Evolutionary conservation across 2,113 vertebrate species (phyloP), one percentile per base, ranked within the genome.

Genomic region (Notarius lentiginosus): DNA sequence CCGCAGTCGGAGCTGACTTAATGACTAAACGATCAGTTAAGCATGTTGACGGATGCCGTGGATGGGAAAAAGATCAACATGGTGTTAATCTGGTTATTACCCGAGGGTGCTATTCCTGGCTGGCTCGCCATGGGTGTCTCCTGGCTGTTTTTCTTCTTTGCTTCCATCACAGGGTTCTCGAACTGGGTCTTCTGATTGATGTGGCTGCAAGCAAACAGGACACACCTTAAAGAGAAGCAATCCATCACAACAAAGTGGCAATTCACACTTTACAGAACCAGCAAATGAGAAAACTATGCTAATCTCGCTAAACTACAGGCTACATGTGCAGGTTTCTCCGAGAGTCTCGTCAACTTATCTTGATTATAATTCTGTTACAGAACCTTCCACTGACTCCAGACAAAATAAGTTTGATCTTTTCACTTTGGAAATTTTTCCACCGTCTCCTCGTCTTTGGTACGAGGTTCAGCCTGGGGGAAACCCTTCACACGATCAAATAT

Each of bases 141-240:
- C 56, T 95, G 96, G 20, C 95, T 97, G 63, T 93, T 14, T 92
- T 96, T 99, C 20, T 95, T 96, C 94, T 98, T 99, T 73, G 98
- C 98, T 94, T 99, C 98, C 93, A 96, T 89, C 3, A 99, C 98
- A 20, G 98, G 98, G 90, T 99, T 99, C 95, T 99, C 98, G 96
- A 99, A 99, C 91, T 99, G 98, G 61, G 98, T 99, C 96, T 98
- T 99, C 96, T 99, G 98, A 93, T 99, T 99, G 90, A 99, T 98
- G 80, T 99, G 98, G 90, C 98, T 99, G 92, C 30, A 92, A 86
- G 86, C 49, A 27, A 82, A 12, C 24, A 89, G 5, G 81, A 90
- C 76, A 6, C 60, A 47, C 7, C 72, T 72, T 83, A 68, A 80
- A 70, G 34, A 51, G 34, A 88, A 65, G 80, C 83, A 80, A 63